These are phyloP conservation scores for Habrosyne pyritoides DNA, from an alignment of 2,888 invertebrate species.

Conservation along the genomic window DNA sequence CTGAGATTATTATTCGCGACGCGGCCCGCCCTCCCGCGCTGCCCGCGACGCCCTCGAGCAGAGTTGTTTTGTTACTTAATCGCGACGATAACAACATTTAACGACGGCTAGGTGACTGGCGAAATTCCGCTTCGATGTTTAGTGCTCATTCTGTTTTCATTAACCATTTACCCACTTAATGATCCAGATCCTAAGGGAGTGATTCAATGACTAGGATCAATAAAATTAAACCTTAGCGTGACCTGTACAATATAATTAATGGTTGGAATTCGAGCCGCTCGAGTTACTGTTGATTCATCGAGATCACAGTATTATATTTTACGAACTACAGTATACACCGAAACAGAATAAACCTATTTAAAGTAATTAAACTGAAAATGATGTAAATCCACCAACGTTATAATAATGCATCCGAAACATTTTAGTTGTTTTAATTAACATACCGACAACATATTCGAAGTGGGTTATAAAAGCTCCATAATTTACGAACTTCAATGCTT, in stretches of 20 bases:
- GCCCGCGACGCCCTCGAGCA: slow-evolving; percentile 57
- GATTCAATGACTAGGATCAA: slow-evolving; percentile 76
- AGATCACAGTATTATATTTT: background rate
- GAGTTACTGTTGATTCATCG: slow-evolving; percentile 20
- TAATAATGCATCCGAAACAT: background rate
- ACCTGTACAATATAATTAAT: slow-evolving; percentile 66
- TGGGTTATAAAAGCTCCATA: background rate
- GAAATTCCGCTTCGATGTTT: slow-evolving; percentile 82
- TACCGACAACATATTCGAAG: background rate
- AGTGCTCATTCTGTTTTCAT: slow-evolving; percentile 84
- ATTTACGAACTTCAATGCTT: background rate
- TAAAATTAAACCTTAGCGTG: slow-evolving; percentile 79
- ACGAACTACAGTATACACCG: background rate
- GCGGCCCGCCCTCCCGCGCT: slow-evolving; percentile 42
- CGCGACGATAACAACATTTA: slow-evolving; percentile 83
- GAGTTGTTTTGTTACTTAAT: slow-evolving; percentile 83
- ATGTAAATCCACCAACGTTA: background rate
- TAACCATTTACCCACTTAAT: slow-evolving; percentile 84
- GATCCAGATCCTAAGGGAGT: slow-evolving; percentile 80
- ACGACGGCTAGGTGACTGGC: slow-evolving; percentile 84
- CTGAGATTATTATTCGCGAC: slow-evolving; percentile 83
- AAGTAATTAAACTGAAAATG: background rate
- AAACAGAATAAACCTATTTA: background rate
- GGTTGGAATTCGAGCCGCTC: slow-evolving; percentile 42
- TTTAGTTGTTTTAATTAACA: background rate